Base-by-base conservation (phyloP, 2,113 vertebrate genomes). In the Opisthocomus hoazin region DNA sequence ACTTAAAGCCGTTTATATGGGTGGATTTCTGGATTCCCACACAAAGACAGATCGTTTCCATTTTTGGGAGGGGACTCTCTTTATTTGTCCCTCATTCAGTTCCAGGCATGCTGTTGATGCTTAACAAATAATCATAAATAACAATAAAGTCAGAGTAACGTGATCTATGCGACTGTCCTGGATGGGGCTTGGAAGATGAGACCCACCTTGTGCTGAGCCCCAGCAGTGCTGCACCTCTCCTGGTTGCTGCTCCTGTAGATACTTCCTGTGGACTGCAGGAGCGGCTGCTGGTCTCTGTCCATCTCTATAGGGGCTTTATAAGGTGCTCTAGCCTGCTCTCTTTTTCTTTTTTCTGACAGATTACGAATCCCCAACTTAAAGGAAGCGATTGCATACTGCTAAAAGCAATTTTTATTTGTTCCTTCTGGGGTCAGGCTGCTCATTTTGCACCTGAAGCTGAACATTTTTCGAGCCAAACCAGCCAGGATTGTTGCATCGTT, bases 11-110 rank as follows among this genome's bases (percentile, higher is more conserved):
- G 87, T 86, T 81, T 61, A 41, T 89, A 78, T 93, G 76, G 12
- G 43, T 78, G 51, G 22, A n/a, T 87, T 90, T 91, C 90, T 76
- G 43, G 27, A 65, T 82, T 95, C 41, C 20, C 45, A 74, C 32
- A 71, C 56, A 84, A 91, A 79, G 36, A 24, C 60, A 48, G 60
- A 75, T 45, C 84, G 19, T 78, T 92, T 87, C 73, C 11, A 12
- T 64, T 86, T 96, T 90, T 41, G 86, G 48, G 69, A 83, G 58
- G 43, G 18, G 43, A 65, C n/a, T 53, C 22, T 54, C 21, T 80
- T 23, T 73, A 5, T 73, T 63, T 93, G n/a, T 69, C 41, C 43
- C 6, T 37, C 2, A 0, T 45, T 54, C 19, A 34, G 26, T 66
- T 71, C 37, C 41, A 76, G 41, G 18, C 43, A 43, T 23, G 39